Conservation (phyloP, 2,113 vertebrate genomes). For the Epinephelus lanceolatus region DNA sequence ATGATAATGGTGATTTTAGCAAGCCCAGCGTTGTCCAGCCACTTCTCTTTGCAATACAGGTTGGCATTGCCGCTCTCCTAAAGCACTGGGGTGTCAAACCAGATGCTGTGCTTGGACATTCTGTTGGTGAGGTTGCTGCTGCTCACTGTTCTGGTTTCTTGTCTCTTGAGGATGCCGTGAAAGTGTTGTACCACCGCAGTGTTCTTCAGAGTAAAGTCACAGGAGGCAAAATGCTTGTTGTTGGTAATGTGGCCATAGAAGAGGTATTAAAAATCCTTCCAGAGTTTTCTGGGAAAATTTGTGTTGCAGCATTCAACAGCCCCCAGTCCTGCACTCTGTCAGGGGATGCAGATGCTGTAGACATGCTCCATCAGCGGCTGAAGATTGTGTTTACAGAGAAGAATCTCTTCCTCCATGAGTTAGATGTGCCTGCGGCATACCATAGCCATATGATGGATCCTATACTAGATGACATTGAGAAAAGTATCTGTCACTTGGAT, state of each 20-base stretch:
- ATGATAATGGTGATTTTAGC: conserved; percentile 72
- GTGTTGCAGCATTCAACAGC: conserved; percentile 90
- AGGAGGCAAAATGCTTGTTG: conserved; percentile 88
- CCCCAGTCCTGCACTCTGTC: conserved; percentile 89
- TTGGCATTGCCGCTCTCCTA: conserved; percentile 85
- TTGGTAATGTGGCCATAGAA: conserved; percentile 85
- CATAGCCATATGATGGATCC: conserved; percentile 90
- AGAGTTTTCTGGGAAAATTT: conserved; percentile 79
- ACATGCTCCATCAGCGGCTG: conserved; percentile 77
- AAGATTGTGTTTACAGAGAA: conserved; percentile 69
- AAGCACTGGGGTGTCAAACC: conserved; percentile 88
- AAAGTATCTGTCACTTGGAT: conserved; percentile 73
- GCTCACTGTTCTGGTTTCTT: conserved; percentile 89
- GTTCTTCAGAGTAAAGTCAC: conserved; percentile 84
- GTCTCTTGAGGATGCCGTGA: conserved; percentile 89
- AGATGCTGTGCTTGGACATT: conserved; percentile 83
- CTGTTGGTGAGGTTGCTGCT: conserved; percentile 89
- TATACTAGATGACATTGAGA: conserved; percentile 82
- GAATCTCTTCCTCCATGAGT: conserved; percentile 84
- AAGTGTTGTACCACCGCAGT: conserved; percentile 87
- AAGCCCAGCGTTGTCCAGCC: conserved; percentile 84
- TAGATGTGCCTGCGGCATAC: conserved; percentile 87
- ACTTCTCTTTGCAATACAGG: conserved; percentile 89
- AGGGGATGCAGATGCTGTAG: conserved; percentile 82
- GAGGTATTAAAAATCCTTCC: conserved; percentile 78